Evolutionary conservation across 2,888 invertebrate genomes (phyloP).

Genomic region (Lapara coniferarum): DNA sequence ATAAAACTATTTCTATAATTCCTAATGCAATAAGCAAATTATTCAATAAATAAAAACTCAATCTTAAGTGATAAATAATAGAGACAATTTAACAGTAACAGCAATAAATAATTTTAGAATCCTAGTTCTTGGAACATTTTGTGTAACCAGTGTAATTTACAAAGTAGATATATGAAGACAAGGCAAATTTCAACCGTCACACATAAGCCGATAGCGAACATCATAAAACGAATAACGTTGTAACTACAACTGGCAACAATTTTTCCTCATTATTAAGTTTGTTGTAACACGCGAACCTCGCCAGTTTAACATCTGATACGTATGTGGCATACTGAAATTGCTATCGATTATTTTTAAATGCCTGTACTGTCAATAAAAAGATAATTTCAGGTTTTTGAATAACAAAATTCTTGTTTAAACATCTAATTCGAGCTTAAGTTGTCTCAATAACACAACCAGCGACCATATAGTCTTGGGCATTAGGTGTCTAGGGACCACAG

Average conservation of each 20-base stretch:
- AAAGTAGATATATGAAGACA: slow-evolving; percentile 39
- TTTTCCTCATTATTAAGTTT: slow-evolving; percentile 54
- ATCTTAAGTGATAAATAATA: no score
- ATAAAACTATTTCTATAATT: no score
- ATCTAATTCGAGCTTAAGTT: not conserved
- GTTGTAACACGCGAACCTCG: slow-evolving; percentile 55
- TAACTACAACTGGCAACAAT: slow-evolving; percentile 61
- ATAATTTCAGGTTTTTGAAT: not conserved
- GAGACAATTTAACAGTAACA: no score
- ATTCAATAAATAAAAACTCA: no score
- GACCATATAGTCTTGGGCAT: no score
- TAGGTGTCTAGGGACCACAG: no score
- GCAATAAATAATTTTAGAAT: no score
- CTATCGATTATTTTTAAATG: slow-evolving; percentile 16
- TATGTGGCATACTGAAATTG: slow-evolving; percentile 13
- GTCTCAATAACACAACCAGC: no score
- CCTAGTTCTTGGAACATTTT: not conserved
- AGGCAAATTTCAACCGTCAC: slow-evolving; percentile 52
- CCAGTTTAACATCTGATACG: slow-evolving; percentile 21
- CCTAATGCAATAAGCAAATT: no score
- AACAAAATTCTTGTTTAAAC: not conserved
- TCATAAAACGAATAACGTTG: slow-evolving; percentile 67
- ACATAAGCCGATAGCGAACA: slow-evolving; percentile 42
- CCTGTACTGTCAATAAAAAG: not conserved
- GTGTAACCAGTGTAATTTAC: slow-evolving; percentile 20